phyloP scores from a whole-genome alignment of 2,797 vertebrate genomes.

The Rhadinocentrus ornatus region DNA sequence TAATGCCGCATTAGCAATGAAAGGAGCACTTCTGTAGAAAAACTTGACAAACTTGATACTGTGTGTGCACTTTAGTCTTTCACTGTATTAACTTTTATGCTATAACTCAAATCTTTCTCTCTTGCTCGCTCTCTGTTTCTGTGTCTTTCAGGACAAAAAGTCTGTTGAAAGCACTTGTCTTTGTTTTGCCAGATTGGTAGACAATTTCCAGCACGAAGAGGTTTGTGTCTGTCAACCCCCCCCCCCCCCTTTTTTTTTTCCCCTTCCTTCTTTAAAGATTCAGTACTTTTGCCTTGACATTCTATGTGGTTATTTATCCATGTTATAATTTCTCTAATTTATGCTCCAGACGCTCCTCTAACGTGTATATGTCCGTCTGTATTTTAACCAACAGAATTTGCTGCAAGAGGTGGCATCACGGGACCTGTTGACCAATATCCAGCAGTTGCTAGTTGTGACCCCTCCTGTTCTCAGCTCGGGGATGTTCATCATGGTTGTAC shows the following conservation, averaged over 20 bases:
- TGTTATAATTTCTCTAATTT: not conserved
- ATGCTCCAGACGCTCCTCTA: not conserved
- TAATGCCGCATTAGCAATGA: not conserved
- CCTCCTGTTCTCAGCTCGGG: conserved; percentile 98
- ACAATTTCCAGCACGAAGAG: conserved; percentile 99
- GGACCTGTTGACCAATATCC: conserved; percentile 97
- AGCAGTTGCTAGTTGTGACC: conserved; percentile 97
- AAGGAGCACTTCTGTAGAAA: not conserved
- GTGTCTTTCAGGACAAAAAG: conserved; percentile 92
- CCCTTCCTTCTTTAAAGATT: not conserved
- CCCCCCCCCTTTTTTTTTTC: not conserved
- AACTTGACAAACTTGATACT: not conserved
- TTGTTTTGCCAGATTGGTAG: conserved; percentile 98
- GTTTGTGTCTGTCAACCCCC: conserved; percentile 82
- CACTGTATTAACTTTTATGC: not conserved
- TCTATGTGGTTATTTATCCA: not conserved
- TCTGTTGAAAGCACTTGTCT: conserved; percentile 99
- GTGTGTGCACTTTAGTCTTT: not conserved
- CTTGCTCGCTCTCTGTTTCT: not conserved
- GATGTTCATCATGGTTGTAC: conserved; percentile 99
- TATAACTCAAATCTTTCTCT: not conserved
- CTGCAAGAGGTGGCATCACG: conserved; percentile 98
- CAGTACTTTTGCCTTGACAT: not conserved
- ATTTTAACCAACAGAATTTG: conserved; percentile 87
- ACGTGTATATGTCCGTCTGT: conserved; percentile 16